Evolutionary conservation across 2,797 vertebrate genomes (phyloP), one percentile per base, ranked within the genome.

Genomic region (Characodon lateralis): DNA sequence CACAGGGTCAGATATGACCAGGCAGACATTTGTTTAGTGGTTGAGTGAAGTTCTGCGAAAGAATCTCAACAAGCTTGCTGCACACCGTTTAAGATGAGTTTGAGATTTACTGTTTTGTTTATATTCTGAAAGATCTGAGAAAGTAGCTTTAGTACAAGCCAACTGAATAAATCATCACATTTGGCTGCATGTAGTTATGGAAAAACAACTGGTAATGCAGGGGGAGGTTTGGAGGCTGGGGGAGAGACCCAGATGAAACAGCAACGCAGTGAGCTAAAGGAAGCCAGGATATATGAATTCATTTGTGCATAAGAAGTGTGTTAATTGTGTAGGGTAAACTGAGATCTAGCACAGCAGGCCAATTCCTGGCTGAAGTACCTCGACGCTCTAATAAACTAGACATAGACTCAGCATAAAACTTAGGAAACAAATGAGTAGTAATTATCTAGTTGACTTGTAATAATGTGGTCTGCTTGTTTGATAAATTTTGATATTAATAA

Each of bases 401-500:
- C 14, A 14, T 59, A n/a, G 56, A 59, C 26, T 28, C 35, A 43
- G 18, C 50, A 6, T 63, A 13, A 79, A 81, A 78, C 78, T 74
- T 13, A 1, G 81, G 79, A 84, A 65, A 51, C 53, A 20, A 48
- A 79, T 6, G 24, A 6, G 3, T 2, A 2, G 65, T 71, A 12
- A 83, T n/a, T 28, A 22, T 48, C 31, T 35, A 35, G 31, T 35
- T 35, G 31, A 35, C 31, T 35, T 35, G 31, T 35, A 35, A 35
- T 3, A 35, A 35, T 35, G 31, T 35, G 31, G 31, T 72, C 73
- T 74, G 26, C 76, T 41, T 41, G 22, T 14, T 35, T 63, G 0
- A 78, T 81, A 5, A 58, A 74, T 72, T 71, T 73, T 28, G 55
- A 70, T 55, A 74, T 73, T 2, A 22, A 35, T 20, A 22, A 35